Evolutionary conservation across 2,797 vertebrate genomes (phyloP).

Genomic region (Lagorchestes hirsutus): DNA sequence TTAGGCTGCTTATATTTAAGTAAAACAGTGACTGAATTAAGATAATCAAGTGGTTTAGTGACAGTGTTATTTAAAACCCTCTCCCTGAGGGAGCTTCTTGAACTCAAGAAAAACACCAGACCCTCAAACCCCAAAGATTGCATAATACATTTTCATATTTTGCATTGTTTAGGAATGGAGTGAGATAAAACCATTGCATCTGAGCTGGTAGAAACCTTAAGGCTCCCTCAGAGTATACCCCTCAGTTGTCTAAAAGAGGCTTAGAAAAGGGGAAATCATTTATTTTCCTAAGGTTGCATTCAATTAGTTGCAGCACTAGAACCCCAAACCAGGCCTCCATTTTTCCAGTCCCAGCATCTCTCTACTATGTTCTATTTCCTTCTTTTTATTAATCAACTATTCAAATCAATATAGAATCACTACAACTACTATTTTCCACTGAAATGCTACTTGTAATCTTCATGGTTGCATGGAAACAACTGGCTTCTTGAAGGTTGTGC

Average conservation of each 20-base stretch:
- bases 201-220: background rate
- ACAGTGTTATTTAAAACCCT: constrained; percentile 52
- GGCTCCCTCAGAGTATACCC: background rate
- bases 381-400: background rate
- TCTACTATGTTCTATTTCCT: background rate
- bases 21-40: constrained; percentile 63
- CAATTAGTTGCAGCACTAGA: background rate
- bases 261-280: background rate
- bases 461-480: background rate
- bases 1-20: constrained; percentile 13
- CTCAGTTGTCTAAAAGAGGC: background rate
- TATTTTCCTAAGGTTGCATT: background rate
- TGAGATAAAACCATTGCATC: background rate
- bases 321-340: background rate
- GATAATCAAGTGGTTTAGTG: constrained; percentile 60
- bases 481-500: background rate
- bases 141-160: constrained; percentile 42
- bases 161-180: background rate
- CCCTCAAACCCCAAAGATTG: constrained; percentile 57
- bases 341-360: background rate
- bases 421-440: background rate
- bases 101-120: constrained; percentile 53
- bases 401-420: background rate
- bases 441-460: background rate
- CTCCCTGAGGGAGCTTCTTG: constrained; percentile 50